Evolutionary conservation across 2,113 vertebrate genomes (phyloP), one percentile per base, ranked within the genome.

Genomic region (Laterallus jamaicensis): DNA sequence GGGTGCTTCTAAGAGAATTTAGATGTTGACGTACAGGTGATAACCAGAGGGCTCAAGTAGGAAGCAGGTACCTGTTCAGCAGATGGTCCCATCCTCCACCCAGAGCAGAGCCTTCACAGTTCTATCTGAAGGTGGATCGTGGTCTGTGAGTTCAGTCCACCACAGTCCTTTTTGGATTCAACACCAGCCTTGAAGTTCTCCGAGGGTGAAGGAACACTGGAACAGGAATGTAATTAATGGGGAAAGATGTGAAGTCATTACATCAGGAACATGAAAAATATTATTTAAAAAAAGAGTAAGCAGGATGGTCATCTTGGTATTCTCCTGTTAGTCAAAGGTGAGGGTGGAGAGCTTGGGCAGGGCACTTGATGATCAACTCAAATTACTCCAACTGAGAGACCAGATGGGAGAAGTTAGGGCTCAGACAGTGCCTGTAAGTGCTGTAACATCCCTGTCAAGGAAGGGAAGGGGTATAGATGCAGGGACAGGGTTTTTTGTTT

Each of bases 321-420:
- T 89, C 19, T 68, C 10, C 25, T 8, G 20, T 40, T 58, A 58
- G 29, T 22, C 11, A 14, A 59, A 77, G 73, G 37, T 49, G 59
- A 86, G 50, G n/a, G 40, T 73, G 68, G 55, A 50, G 28, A 79
- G 54, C 62, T 42, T 17, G 37, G 66, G 19, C 79, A 37, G 42
- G 58, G 37, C n/a, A 1, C 13, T 28, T 0, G 1, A 40, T 40
- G 67, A 18, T 18, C 2, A 0, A 8, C 21, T 37, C 9, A 52
- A n/a, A 32, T 2, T 0, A 2, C 52, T 35, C 13, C 67, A 44
- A 35, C 67, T 90, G 79, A 6, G 55, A 62, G 35, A 62, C 12
- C 59, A 74, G 47, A 59, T 81, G 59, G 59, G 68, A 83, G 68
- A 56, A 90, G 47, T 62, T 25, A 28, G 50, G 70, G 50, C 37